Evolutionary conservation across 64 coral and sea anemone species (phyloP).

Genomic region (Platygyra sinensis): DNA sequence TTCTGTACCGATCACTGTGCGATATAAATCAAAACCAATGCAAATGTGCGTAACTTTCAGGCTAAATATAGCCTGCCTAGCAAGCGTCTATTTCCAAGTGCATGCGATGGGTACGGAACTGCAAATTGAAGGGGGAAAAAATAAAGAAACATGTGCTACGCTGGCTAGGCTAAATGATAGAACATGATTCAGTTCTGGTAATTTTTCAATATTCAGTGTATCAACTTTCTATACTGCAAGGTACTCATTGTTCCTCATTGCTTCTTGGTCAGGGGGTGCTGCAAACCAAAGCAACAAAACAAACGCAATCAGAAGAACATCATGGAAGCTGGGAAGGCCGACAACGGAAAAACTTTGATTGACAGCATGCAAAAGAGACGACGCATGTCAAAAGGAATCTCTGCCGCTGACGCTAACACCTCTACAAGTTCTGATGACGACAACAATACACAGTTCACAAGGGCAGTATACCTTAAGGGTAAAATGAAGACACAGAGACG

Average conservation of each 20-base stretch:
- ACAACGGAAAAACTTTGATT: background rate
- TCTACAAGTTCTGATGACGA: background rate
- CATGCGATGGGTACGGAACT: too few species aligned
- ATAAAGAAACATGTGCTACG: too few species aligned
- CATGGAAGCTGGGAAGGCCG: background rate
- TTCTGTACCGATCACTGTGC: too few species aligned
- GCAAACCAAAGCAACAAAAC: background rate
- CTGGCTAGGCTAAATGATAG: too few species aligned
- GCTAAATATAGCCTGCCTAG: too few species aligned
- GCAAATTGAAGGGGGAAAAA: too few species aligned
- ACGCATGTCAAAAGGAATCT: conserved; percentile 15
- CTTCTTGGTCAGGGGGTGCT: background rate
- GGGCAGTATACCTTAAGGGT: background rate
- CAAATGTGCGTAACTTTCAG: too few species aligned
- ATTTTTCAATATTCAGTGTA: too few species aligned
- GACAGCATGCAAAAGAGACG: conserved; percentile 30
- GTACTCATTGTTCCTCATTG: background rate
- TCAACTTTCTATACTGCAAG: background rate
- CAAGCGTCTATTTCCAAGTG: too few species aligned
- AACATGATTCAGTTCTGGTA: too few species aligned
- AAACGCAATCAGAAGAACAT: background rate
- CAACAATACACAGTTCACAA: background rate
- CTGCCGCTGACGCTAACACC: background rate
- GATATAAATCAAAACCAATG: too few species aligned
- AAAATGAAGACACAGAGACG: background rate